These are phyloP conservation scores for Epinephelus cyanopodus DNA, from an alignment of 2,113 vertebrate genomes.

Conservation along the genomic window DNA sequence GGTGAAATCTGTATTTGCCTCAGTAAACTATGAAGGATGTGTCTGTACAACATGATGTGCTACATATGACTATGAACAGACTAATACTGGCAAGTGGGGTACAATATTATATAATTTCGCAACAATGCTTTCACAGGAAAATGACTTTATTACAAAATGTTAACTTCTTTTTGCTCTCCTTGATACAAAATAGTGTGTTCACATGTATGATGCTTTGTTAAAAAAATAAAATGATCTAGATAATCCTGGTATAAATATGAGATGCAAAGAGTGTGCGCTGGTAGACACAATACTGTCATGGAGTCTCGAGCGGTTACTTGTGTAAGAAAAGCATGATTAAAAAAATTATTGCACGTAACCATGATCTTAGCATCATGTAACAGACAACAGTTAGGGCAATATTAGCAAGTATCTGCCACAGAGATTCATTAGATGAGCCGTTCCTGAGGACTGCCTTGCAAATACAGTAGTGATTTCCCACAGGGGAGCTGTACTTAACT, in stretches of 20 bases:
- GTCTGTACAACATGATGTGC: constrained; percentile 21
- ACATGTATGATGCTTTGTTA: constrained; percentile 63
- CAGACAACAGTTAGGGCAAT: neutral
- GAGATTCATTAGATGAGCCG: constrained; percentile 6
- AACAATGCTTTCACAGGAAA: constrained; percentile 9
- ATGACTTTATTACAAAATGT: constrained; percentile 60
- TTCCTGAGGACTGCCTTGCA: constrained; percentile 32
- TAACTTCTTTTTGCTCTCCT: constrained; percentile 50
- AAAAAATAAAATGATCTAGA: constrained; percentile 73
- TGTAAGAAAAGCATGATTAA: constrained; percentile 30
- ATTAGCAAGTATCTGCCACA: constrained; percentile 4
- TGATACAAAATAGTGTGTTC: constrained; percentile 63
- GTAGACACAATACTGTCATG: neutral
- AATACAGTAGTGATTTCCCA: constrained; percentile 9
- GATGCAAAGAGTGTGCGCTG: constrained; percentile 36
- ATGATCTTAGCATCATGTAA: constrained; percentile 20
- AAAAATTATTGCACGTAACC: constrained; percentile 53
- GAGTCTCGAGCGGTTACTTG: constrained; percentile 12
- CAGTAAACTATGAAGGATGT: constrained; percentile 71
- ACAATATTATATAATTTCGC: constrained; percentile 11
- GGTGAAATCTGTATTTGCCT: constrained; percentile 53
- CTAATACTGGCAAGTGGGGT: constrained; percentile 38
- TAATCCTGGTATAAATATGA: constrained; percentile 48
- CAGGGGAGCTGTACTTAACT: constrained; percentile 19
- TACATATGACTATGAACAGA: constrained; percentile 44